phyloP scores from a whole-genome alignment of 2,113 vertebrate species.

The Takifugu flavidus region DNA sequence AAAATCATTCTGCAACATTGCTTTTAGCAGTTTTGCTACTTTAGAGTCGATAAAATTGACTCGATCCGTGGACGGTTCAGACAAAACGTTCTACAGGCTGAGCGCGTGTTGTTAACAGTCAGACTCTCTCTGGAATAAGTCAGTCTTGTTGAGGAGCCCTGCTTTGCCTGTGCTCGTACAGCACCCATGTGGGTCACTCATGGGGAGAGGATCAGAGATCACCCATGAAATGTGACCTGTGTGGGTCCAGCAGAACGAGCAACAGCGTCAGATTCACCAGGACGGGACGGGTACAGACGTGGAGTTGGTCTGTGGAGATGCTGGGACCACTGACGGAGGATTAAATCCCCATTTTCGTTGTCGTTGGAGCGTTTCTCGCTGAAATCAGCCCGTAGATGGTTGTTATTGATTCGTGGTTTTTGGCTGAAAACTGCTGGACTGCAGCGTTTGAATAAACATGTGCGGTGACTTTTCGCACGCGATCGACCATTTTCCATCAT shows the following conservation, averaged over 20 bases:
- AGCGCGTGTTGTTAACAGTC: not conserved
- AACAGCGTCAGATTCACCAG: slow-evolving; percentile 38
- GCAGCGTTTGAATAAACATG: not conserved
- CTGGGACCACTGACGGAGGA: not conserved
- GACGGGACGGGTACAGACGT: slow-evolving; percentile 9
- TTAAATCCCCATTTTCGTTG: not conserved
- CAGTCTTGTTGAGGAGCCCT: not conserved
- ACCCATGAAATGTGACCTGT: slow-evolving; percentile 60
- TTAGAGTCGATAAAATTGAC: no score
- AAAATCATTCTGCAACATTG: no score
- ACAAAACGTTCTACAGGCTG: no score
- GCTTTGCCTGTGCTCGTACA: not conserved
- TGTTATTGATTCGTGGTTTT: not conserved
- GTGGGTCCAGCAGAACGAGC: slow-evolving; percentile 21
- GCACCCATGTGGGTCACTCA: not conserved
- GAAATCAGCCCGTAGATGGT: not conserved
- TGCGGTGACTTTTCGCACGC: slow-evolving; percentile 1
- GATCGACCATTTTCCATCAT: slow-evolving; percentile 5
- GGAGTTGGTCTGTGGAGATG: slow-evolving; percentile 9
- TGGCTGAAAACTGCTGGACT: slow-evolving; percentile 5
- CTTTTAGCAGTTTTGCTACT: no score
- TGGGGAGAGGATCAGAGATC: slow-evolving; percentile 34
- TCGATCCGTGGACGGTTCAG: no score
- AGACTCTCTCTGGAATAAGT: not conserved
- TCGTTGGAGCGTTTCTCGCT: slow-evolving; percentile 5